Evolutionary conservation across 2,113 vertebrate species (phyloP), one percentile per base, ranked within the genome.

Genomic region (Rhynchomys soricoides): DNA sequence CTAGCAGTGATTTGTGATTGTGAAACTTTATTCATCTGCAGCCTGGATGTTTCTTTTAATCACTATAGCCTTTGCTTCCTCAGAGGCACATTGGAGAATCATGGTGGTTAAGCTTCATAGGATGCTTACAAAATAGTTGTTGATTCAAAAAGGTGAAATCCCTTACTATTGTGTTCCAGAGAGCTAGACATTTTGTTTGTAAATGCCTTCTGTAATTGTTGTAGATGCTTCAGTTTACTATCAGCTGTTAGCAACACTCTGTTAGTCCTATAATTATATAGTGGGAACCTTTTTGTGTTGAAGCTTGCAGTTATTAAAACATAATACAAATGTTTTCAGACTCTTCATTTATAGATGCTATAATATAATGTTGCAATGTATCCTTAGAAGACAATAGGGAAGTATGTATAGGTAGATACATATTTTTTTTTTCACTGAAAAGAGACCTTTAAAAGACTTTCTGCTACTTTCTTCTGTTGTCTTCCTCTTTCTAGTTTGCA

Each of bases 121-220:
- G 19, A 48, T 37, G 64, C 94, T 87, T 92, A 37, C 83, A 94
- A 88, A 91, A 45, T 87, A 21, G 13, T 89, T 31, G 34, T 74
- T 68, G 40, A 83, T 96, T 92, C 62, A 78, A 64, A 34, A 90
- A 48, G 40, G 12, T 15, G 11, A 71, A 86, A 45, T 66, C 5
- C 52, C 37, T 62, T 73, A 43, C 15, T 40, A 26, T 17, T 68
- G 0, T 68, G 62, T 78, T 68, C 37, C 37, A 55, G 68, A 86
- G 37, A 31, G 59, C 55, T 74, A 13, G 19, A 90, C 66, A 59
- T 55, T 87, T 73, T 78, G 45, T 62, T 64, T 66, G 94, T 83
- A 9, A 29, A 82, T 91, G 9, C 29, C 52, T n/a, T 79, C 2
- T 95, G 10, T 79, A 31, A 31, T 77, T 93, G 88, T 50, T 45